phyloP scores from a whole-genome alignment of 2,797 vertebrate species.

The Pachyuromys duprasi region DNA sequence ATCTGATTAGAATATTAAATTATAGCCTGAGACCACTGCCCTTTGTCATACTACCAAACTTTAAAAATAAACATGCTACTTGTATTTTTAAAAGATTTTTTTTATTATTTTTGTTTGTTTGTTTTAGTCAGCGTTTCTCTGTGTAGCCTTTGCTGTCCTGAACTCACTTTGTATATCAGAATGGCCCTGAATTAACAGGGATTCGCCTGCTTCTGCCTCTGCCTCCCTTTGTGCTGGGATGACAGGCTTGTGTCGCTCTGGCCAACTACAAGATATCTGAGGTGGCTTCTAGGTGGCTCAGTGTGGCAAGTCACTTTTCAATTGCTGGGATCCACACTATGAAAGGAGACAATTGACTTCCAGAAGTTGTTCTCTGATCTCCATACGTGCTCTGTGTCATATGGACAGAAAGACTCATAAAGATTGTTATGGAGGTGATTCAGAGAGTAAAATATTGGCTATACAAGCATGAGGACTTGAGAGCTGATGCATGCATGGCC shows the following conservation, averaged over 20 bases:
- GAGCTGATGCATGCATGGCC: background rate
- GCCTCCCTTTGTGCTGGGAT: too few species aligned
- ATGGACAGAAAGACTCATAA: background rate
- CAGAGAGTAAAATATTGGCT: background rate
- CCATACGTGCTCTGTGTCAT: background rate
- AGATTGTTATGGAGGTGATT: background rate
- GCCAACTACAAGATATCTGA: background rate
- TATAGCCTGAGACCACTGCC: background rate
- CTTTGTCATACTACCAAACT: background rate
- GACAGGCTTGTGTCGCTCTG: too few species aligned
- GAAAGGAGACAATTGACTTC: background rate
- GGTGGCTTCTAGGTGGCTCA: background rate
- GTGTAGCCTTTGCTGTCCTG: too few species aligned
- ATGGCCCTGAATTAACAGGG: too few species aligned
- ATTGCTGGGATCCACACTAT: background rate
- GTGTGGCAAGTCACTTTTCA: background rate
- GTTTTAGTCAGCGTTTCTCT: too few species aligned
- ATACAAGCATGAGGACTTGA: background rate
- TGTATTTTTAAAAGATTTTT: constrained; percentile 13
- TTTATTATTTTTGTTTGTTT: too few species aligned
- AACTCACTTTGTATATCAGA: too few species aligned
- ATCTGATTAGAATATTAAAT: background rate
- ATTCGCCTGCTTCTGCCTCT: too few species aligned
- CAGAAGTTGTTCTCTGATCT: background rate
- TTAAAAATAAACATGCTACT: background rate